Percentiles rank a stretch among this genome's conserved stretches.
Evolutionary conservation across 2,113 vertebrate species (phyloP).

Genomic region (Callionymus lyra): DNA sequence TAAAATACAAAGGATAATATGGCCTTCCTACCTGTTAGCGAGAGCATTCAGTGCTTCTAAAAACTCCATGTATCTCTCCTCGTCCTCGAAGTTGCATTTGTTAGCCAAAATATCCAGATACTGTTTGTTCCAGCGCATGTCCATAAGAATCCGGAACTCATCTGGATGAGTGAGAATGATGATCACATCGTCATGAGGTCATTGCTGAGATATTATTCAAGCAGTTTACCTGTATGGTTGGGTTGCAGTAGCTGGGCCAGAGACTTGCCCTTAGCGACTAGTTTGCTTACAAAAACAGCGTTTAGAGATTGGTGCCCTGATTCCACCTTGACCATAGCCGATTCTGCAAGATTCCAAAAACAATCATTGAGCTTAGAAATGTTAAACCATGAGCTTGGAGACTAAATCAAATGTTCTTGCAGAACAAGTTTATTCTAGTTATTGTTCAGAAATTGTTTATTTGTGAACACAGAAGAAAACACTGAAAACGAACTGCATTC

Average conservation of each 20-base stretch:
- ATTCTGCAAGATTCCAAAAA: constrained; percentile 56
- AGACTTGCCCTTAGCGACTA: constrained; percentile 76
- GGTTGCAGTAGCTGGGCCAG: constrained; percentile 82
- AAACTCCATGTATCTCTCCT: constrained; percentile 75
- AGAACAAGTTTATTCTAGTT: too few relatives aligned
- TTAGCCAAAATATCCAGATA: constrained; percentile 84
- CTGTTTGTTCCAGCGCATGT: constrained; percentile 95
- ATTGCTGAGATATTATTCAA: background rate
- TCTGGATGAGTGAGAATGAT: constrained; percentile 55
- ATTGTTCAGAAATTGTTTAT: too few relatives aligned
- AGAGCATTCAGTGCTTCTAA: constrained; percentile 78
- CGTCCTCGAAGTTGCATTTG: constrained; percentile 80
- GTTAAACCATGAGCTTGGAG: too few relatives aligned
- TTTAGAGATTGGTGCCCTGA: constrained; percentile 77
- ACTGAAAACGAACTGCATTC: too few relatives aligned
- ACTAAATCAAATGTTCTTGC: too few relatives aligned
- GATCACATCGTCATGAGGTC: background rate
- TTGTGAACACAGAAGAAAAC: too few relatives aligned
- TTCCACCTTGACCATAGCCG: constrained; percentile 72
- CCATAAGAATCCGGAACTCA: constrained; percentile 81
- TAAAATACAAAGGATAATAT: too few relatives aligned
- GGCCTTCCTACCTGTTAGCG: constrained; percentile 74
- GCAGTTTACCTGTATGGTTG: constrained; percentile 73
- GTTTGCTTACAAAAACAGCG: constrained; percentile 76
- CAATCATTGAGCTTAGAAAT: background rate